phyloP scores from a whole-genome alignment of 1,140 invertebrate genomes.

The Zaprionus capensis region DNA sequence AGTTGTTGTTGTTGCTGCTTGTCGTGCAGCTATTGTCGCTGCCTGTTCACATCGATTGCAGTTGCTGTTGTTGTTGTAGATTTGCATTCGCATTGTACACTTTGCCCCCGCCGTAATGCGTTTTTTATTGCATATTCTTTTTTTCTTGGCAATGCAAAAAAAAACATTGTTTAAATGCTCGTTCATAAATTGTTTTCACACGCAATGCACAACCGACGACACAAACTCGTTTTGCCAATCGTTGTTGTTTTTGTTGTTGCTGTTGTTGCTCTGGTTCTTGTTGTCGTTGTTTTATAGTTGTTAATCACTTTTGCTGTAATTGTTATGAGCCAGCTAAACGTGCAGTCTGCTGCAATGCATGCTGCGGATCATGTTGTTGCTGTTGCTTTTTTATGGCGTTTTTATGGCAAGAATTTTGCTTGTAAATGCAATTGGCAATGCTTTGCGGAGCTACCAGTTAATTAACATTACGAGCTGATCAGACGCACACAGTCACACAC shows the following conservation, averaged over 20 bases:
- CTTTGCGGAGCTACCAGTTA: constrained; percentile 14
- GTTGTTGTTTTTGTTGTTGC: constrained; percentile 20
- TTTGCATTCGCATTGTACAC: constrained; percentile 75
- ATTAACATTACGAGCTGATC: constrained; percentile 20
- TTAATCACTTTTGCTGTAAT: constrained; percentile 73
- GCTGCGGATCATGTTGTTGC: constrained; percentile 2
- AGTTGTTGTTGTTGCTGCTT: constrained; percentile 26
- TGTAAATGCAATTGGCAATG: constrained; percentile 29
- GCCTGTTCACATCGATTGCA: constrained; percentile 44
- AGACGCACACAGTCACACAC: neutral
- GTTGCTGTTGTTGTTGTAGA: constrained; percentile 34
- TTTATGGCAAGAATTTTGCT: constrained; percentile 35
- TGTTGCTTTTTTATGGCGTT: constrained; percentile 8
- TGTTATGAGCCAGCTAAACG: constrained; percentile 70
- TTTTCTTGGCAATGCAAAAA: constrained; percentile 43
- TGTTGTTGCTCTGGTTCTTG: constrained; percentile 33
- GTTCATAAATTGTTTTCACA: constrained; percentile 65
- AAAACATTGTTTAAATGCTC: constrained; percentile 53
- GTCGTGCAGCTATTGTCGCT: constrained; percentile 46
- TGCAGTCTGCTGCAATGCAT: constrained; percentile 36
- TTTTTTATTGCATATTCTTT: constrained; percentile 44
- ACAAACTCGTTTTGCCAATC: constrained; percentile 43
- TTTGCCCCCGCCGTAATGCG: constrained; percentile 62
- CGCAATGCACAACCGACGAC: constrained; percentile 40
- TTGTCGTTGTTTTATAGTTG: constrained; percentile 43